These are phyloP conservation scores for Sandelia bainsii DNA, from an alignment of 2,797 vertebrate genomes.

Conservation along the genomic window DNA sequence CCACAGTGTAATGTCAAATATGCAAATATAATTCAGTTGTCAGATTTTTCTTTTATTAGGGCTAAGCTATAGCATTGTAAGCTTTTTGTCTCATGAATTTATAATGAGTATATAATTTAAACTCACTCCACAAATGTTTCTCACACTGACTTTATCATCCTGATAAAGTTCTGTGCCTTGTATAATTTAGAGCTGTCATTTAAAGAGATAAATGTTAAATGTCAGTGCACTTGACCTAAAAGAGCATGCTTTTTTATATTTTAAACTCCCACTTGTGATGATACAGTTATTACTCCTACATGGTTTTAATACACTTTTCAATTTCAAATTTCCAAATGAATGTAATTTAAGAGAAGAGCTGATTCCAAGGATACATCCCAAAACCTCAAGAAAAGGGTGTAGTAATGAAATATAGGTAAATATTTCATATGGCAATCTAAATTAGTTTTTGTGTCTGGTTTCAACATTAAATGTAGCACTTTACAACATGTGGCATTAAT, in stretches of 20 bases:
- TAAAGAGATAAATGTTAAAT: too few species aligned
- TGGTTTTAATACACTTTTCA: too few species aligned
- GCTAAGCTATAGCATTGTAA: neutral
- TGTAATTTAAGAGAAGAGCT: neutral
- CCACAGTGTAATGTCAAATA: conserved; percentile 52
- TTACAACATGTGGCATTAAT: neutral
- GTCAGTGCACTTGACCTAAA: too few species aligned
- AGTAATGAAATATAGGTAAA: neutral
- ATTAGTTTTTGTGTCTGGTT: neutral
- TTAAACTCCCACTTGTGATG: too few species aligned
- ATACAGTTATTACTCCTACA: too few species aligned
- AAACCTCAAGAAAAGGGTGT: too few species aligned
- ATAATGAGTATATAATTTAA: conserved; percentile 6
- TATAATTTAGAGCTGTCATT: too few species aligned
- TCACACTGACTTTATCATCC: neutral
- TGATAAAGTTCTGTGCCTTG: neutral
- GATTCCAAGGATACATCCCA: neutral
- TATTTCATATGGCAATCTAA: conserved; percentile 1
- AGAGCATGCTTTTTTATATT: too few species aligned
- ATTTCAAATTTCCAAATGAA: neutral
- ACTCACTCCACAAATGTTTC: neutral
- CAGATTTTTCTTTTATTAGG: conserved; percentile 26
- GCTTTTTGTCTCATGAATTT: neutral
- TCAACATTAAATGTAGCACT: neutral
- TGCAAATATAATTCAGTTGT: conserved; percentile 38